Percentiles rank a stretch among this genome's conserved stretches.
Conservation (phyloP, 2,888 invertebrate genomes). For the Pollenia angustigena region DNA sequence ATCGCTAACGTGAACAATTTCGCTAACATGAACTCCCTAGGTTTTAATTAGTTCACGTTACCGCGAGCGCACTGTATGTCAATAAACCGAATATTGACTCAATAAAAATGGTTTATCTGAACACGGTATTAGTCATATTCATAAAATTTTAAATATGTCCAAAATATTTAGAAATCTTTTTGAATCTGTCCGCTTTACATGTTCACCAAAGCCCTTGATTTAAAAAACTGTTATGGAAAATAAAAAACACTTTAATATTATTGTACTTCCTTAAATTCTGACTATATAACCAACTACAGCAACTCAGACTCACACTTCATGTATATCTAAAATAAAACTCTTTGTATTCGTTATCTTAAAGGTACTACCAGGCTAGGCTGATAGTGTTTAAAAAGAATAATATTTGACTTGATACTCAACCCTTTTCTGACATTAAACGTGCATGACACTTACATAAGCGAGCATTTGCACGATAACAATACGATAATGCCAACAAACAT, state of each 20-base stretch:
- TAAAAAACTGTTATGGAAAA: too few species aligned
- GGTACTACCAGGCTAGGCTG: slow-evolving; percentile 62
- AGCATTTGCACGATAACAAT: slow-evolving; percentile 76
- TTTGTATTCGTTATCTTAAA: slow-evolving; percentile 32
- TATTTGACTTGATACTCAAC: slow-evolving; percentile 68
- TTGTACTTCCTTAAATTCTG: background rate
- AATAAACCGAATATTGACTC: too few species aligned
- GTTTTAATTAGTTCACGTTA: too few species aligned
- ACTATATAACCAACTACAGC: background rate
- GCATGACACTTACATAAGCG: slow-evolving; percentile 82
- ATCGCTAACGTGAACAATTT: too few species aligned
- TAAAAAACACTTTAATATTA: slow-evolving; percentile 7
- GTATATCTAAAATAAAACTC: slow-evolving; percentile 10
- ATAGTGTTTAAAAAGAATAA: slow-evolving; percentile 58
- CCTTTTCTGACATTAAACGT: slow-evolving; percentile 78
- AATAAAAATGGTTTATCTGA: too few species aligned
- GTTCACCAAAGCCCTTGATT: too few species aligned
- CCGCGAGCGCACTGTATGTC: too few species aligned
- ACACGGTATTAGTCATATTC: too few species aligned
- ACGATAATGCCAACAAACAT: slow-evolving; percentile 81
- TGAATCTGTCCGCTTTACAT: too few species aligned
- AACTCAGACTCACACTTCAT: background rate
- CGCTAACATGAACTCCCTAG: too few species aligned
- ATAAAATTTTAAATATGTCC: too few species aligned
- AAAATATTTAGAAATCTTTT: too few species aligned